Base-by-base conservation (phyloP, 1,140 invertebrate genomes). In the Scaptomyza graminum region DNA sequence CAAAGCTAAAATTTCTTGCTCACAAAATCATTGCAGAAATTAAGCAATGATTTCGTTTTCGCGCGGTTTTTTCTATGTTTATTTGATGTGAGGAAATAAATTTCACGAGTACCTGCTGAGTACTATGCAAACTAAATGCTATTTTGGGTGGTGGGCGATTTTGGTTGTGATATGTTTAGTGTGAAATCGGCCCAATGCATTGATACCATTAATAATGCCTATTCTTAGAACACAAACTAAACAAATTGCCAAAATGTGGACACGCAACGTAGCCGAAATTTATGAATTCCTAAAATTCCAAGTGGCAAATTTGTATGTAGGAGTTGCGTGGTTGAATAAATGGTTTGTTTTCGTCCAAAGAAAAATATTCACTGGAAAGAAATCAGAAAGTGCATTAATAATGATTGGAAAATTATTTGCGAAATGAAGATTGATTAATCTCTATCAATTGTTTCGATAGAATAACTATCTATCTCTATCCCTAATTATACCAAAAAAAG, bases 11-110 rank as follows among this genome's bases (percentile, higher is more conserved):
- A 31, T 28, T 56, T 46, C 50, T n/a, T 47, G 76, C 63, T 70
- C 74, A 75, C 79, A 61, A 79, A 71, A 64, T 62, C 65, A 71
- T 62, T 88, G 82, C 82, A 79, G 79, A 85, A 76, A 82, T 87
- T 78, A 81, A 79, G 67, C 82, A 54, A 69, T 85, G 65, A 81
- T 85, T 74, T 82, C n/a, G n/a, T n/a, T 70, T 71, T 1, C 3
- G 1, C 18, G 18, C 18, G 18, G 18, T 18, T 1, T 18, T 18
- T 59, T 65, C 61, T 62, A 28, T 49, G 39, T 59, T 64, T 52
- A 25, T 60, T 46, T 49, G 44, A 64, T 41, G 51, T 70, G 63
- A 60, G 69, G 63, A 60, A 67, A 67, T 55, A 47, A 72, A 61
- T 72, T 72, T 72, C 69, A 60, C 69, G 67, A 52, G 49, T 72